A percentile compares a stretch with the other conserved stretches of the same genome.
phyloP scores from a whole-genome alignment of 1,140 invertebrate genomes.

The Anadara kagoshimensis region DNA sequence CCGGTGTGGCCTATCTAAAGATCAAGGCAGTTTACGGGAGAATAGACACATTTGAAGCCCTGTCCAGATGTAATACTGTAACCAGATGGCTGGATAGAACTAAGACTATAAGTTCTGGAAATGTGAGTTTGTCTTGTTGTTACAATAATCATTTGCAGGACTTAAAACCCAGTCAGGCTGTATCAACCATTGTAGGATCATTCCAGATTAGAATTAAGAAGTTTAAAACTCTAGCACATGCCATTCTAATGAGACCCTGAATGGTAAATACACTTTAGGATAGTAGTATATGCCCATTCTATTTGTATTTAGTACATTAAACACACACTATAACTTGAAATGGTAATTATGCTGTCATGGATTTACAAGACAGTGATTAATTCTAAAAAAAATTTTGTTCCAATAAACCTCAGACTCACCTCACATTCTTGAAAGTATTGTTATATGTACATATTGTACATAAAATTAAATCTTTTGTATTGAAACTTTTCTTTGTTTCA shows the following conservation, averaged over 20 bases:
- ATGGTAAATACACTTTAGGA: too few relatives aligned
- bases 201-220: too few relatives aligned
- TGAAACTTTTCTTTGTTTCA: conserved; percentile 27
- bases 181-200: too few relatives aligned
- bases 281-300: too few relatives aligned
- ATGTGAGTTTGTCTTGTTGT: conserved; percentile 35
- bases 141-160: too few relatives aligned
- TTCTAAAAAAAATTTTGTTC: background rate
- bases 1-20: conserved; percentile 53
- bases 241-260: too few relatives aligned
- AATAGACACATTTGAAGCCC: conserved; percentile 43
- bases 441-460: background rate
- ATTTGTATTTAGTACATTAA: too few relatives aligned
- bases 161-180: too few relatives aligned
- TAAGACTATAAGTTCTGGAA: conserved; percentile 35
- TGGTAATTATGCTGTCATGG: background rate
- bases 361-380: background rate
- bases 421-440: background rate
- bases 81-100: conserved; percentile 47
- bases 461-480: background rate
- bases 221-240: too few relatives aligned
- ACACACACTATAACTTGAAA: too few relatives aligned
- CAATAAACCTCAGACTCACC: too few relatives aligned
- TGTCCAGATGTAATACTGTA: conserved; percentile 35
- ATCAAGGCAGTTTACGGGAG: conserved; percentile 58